phyloP scores from a whole-genome alignment of 1,140 invertebrate genomes.

The Drosophila kepulauana region DNA sequence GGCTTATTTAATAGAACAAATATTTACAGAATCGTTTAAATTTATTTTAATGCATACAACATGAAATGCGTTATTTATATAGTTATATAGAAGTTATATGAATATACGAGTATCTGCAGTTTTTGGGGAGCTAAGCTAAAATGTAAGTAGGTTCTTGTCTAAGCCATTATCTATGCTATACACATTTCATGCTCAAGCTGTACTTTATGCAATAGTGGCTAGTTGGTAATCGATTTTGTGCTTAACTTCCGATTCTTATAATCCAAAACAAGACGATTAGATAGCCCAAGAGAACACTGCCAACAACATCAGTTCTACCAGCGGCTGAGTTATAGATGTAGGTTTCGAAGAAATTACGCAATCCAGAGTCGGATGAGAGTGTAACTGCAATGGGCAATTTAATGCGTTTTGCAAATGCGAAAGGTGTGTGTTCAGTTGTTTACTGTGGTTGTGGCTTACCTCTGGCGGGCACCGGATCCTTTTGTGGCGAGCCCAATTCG shows the following conservation, averaged over 20 bases:
- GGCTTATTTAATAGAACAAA: slow-evolving; percentile 72
- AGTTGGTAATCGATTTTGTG: slow-evolving; percentile 36
- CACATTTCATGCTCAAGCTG: slow-evolving; percentile 52
- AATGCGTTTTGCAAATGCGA: slow-evolving; percentile 31
- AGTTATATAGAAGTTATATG: slow-evolving; percentile 38
- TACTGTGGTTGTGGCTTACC: slow-evolving; percentile 84
- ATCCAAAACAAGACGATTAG: slow-evolving; percentile 37
- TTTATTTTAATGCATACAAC: slow-evolving; percentile 37
- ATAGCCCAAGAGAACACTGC: slow-evolving; percentile 20
- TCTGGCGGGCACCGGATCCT: slow-evolving; percentile 87
- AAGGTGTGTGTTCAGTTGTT: slow-evolving; percentile 9
- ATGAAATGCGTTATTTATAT: slow-evolving; percentile 36
- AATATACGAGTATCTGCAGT: slow-evolving; percentile 57
- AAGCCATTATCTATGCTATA: slow-evolving; percentile 51
- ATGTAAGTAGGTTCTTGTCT: slow-evolving; percentile 44
- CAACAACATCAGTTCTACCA: neutral
- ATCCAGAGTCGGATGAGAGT: slow-evolving; percentile 66
- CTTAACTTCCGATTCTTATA: slow-evolving; percentile 57
- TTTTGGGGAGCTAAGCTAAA: slow-evolving; percentile 51
- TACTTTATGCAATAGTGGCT: slow-evolving; percentile 29
- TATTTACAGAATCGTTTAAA: slow-evolving; percentile 64
- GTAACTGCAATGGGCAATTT: slow-evolving; percentile 66
- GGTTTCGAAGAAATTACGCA: slow-evolving; percentile 68
- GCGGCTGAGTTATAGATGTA: slow-evolving; percentile 67
- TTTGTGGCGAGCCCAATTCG: slow-evolving; percentile 85